Base-by-base conservation (phyloP, 2,888 invertebrate species). In the Scaptomyza caliginosa region DNA sequence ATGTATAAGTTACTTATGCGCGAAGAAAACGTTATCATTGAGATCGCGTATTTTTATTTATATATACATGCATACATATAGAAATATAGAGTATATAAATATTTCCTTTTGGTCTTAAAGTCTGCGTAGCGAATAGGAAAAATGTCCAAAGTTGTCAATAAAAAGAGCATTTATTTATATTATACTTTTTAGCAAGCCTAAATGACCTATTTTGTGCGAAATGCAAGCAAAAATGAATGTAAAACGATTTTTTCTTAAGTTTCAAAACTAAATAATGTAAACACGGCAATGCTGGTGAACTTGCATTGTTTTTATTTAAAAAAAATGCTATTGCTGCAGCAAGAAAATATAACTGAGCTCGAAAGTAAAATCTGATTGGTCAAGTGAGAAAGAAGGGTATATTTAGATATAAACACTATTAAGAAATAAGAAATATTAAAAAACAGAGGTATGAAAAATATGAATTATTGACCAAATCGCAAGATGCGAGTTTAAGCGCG, bases 61-160 rank as follows among this genome's bases (percentile, higher is more conserved):
- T 64, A 64, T 72, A 64, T 42, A 60, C 56, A 62, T 75, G 51
- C 59, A 54, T 43, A 46, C 16, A 56, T 40, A 54, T 45, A 76
- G 19, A 45, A 45, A 32, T 34, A 49, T 62, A 36, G 49, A n/a
- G 48, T 70, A 54, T 60, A 34, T 40, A 50, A 23, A 48, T 42
- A 62, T 39, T 62, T 65, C 73, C 76, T 64, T 56, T 54, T 32
- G 28, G 24, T 71, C 67, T 59, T 59, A 17, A 57, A 67, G 49
- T 67, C 52, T 71, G 67, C 49, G 48, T 70, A 70, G 67, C 38
- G 68, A 42, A 56, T 65, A 67, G 71, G 52, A 57, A 66, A 82
- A 74, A 75, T 83, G 84, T 84, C 86, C 81, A 86, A 86, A 84
- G 84, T 69, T 83, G 81, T 84, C 84, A 86, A 86, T 68, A 72